Base-by-base conservation (phyloP, 2,888 invertebrate genomes). In the Ectobius pallidus region DNA sequence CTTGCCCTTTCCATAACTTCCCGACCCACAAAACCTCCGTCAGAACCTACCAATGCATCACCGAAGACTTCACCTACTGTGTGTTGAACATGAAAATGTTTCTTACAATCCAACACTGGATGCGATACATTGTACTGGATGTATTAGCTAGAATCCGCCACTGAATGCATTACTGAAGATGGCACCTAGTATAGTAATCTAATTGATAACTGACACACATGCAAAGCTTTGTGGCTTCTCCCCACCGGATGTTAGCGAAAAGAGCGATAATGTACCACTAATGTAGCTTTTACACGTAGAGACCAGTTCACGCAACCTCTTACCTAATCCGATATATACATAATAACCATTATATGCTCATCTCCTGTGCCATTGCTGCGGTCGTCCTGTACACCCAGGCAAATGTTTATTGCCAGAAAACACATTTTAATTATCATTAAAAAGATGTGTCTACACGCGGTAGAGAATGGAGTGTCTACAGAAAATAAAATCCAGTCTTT, bases 191-290 rank as follows among this genome's bases (percentile, higher is more conserved):
- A 55, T 55, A 25, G 55, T 16, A 25, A 27, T 22, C 3, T 65
- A 65, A 65, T 65, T 65, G 65, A 65, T 65, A 65, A 65, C 65
- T 65, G 65, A 27, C 65, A 65, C 65, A 65, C 65, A 65, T 65
- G 65, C 65, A 46, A 65, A 65, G 34, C 65, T 58, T 58, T 30
- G 58, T 30, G 58, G 58, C 16, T 22, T 27, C 6, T 22, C 14
- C 55, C 58, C 30, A 16, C 58, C 58, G 58, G 58, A 58, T 58
- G 58, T 58, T 58, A 30, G 30, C 58, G 30, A 58, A 58, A 30
- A 58, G 58, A 30, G 30, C 30, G 58, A 30, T 58, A 58, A 58
- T 58, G 58, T 58, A 30, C n/a, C n/a, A n/a, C n/a, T n/a, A n/a
- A n/a, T n/a, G n/a, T n/a, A n/a, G 58, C 58, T 58, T 58, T 58